Percentiles rank a stretch among this genome's conserved stretches.
Evolutionary conservation across 2,113 vertebrate genomes (phyloP).

Genomic region (Bungarus multicinctus): DNA sequence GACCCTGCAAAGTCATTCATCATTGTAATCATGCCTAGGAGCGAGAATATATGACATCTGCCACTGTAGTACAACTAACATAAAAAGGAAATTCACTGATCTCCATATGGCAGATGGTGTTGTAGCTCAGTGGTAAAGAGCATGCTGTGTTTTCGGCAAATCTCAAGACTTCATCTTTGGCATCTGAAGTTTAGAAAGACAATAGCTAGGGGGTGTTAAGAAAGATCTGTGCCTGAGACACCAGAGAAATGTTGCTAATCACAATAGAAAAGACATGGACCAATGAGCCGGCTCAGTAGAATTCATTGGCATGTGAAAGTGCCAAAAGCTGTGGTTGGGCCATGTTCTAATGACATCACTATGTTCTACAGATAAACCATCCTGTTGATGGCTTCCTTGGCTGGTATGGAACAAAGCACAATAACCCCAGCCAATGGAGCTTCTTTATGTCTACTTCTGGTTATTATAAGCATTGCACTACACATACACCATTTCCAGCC

Average conservation of each 20-base stretch:
- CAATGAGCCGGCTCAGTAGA: not conserved
- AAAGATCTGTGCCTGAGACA: not conserved
- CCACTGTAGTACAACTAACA: not conserved
- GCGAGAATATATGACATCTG: not conserved
- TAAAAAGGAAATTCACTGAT: not conserved
- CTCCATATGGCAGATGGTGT: not conserved
- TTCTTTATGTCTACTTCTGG: constrained; percentile 38
- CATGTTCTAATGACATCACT: not conserved
- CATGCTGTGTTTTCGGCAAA: not conserved
- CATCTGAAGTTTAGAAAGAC: not conserved
- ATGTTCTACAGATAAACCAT: constrained; percentile 2
- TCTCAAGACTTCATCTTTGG: not conserved
- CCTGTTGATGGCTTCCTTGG: not conserved
- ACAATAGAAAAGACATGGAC: not conserved
- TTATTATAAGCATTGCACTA: constrained; percentile 57
- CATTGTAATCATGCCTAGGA: not conserved
- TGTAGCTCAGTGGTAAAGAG: not conserved
- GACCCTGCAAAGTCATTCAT: not conserved
- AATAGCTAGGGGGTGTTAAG: not conserved
- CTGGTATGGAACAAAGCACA: constrained; percentile 48
- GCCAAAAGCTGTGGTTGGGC: not conserved
- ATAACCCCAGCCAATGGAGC: constrained; percentile 42
- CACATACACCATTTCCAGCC: constrained; percentile 50
- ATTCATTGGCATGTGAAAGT: not conserved
- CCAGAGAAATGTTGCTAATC: not conserved